phyloP scores from a whole-genome alignment of 2,888 invertebrate genomes.

The Pelosia muscerda region DNA sequence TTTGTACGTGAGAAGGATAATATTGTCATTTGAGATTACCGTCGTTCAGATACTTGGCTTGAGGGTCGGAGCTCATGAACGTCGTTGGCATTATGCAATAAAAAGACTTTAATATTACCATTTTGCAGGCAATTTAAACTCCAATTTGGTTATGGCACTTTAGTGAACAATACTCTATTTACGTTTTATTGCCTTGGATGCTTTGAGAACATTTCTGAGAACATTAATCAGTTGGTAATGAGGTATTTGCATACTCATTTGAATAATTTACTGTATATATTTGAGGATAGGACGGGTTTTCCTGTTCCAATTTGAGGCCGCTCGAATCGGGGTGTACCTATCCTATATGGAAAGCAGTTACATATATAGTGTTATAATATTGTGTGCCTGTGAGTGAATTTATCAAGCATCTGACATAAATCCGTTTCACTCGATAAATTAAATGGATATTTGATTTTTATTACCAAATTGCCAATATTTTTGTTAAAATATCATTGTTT shows the following conservation, averaged over 20 bases:
- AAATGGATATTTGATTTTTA: too few relatives aligned
- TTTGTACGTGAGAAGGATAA: constrained; percentile 52
- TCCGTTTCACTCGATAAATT: too few relatives aligned
- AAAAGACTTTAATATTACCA: constrained; percentile 55
- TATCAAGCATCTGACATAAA: too few relatives aligned
- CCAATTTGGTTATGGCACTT: constrained; percentile 53
- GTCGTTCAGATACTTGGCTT: constrained; percentile 47
- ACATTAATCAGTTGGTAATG: constrained; percentile 30
- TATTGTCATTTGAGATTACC: constrained; percentile 56
- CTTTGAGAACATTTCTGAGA: constrained; percentile 29
- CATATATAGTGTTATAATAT: constrained; percentile 1
- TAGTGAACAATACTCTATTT: constrained; percentile 36
- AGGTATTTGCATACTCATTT: constrained; percentile 9
- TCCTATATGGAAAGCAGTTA: constrained; percentile 3
- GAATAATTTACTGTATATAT: constrained; percentile 8
- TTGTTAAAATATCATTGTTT: too few relatives aligned
- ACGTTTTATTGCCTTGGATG: constrained; percentile 37
- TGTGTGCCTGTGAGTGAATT: background rate
- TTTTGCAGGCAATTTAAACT: constrained; percentile 58
- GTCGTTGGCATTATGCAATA: constrained; percentile 49
- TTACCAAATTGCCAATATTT: too few relatives aligned
- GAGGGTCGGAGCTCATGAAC: constrained; percentile 45
- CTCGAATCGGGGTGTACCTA: background rate
- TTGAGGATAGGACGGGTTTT: constrained; percentile 4
- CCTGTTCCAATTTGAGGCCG: constrained; percentile 1